These are phyloP conservation scores for Zosterops lateralis DNA, from an alignment of 2,113 vertebrate species.

Conservation along the genomic window DNA sequence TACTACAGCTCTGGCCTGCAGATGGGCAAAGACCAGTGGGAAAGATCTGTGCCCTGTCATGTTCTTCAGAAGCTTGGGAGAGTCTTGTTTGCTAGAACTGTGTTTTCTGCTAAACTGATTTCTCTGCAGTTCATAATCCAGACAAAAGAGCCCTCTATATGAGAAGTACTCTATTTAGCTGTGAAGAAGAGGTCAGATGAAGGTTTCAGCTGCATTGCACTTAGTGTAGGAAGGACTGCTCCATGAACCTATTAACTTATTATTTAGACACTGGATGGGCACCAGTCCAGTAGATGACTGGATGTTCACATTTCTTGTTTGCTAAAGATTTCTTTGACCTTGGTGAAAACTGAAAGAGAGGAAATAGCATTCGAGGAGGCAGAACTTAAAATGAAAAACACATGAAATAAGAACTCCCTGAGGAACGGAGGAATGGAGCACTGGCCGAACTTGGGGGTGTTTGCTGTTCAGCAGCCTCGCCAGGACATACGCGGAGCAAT, in stretches of 20 bases:
- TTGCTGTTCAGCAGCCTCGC: slow-evolving; percentile 13
- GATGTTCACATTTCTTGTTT: slow-evolving; percentile 67
- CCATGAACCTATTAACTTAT: slow-evolving; percentile 31
- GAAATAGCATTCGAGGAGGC: slow-evolving; percentile 69
- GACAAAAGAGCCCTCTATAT: neutral
- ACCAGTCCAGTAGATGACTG: slow-evolving; percentile 55
- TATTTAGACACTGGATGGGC: slow-evolving; percentile 54
- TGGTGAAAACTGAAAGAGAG: slow-evolving; percentile 69
- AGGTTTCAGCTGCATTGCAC: neutral
- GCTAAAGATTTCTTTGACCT: slow-evolving; percentile 70
- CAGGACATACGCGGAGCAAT: neutral
- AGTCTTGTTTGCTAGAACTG: neutral
- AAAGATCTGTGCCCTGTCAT: neutral
- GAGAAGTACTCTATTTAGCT: neutral
- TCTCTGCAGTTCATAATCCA: neutral
- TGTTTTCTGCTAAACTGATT: neutral
- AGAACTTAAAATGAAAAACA: slow-evolving; percentile 75
- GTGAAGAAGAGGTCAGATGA: neutral
- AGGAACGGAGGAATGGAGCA: slow-evolving; percentile 56
- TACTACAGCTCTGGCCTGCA: neutral
- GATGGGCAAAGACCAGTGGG: neutral
- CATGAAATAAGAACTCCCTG: slow-evolving; percentile 63
- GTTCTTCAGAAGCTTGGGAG: neutral
- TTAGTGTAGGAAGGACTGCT: neutral
- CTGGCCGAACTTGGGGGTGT: slow-evolving; percentile 32